Conservation (phyloP, 2,888 invertebrate genomes). For the Temnothorax ravouxi region DNA sequence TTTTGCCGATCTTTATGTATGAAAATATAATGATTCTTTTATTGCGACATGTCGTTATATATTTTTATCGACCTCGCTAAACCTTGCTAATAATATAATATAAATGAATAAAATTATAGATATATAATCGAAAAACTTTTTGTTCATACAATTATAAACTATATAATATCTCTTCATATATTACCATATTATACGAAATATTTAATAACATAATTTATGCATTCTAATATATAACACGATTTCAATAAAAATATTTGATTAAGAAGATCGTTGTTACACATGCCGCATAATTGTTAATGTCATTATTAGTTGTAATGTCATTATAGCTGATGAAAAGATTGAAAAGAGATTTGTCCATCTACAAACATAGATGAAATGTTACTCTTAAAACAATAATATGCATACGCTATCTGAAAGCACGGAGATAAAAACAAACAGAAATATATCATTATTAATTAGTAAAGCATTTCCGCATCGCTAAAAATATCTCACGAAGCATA, state of each 20-base stretch:
- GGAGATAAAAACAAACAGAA: slow-evolving; percentile 14
- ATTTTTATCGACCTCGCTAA: slow-evolving; percentile 16
- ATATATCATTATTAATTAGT: slow-evolving; percentile 3
- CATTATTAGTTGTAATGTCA: slow-evolving; percentile 24
- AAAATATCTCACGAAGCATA: slow-evolving; percentile 29
- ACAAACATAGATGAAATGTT: not conserved
- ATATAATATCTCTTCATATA: not conserved
- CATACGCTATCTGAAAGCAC: not conserved
- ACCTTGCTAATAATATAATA: slow-evolving; percentile 28
- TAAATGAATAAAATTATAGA: slow-evolving; percentile 41
- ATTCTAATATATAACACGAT: slow-evolving; percentile 16
- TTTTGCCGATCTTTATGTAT: slow-evolving; percentile 12
- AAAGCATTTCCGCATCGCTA: slow-evolving; percentile 18
- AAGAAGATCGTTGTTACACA: slow-evolving; percentile 24
- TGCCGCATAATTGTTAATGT: slow-evolving; percentile 25
- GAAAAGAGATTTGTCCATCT: slow-evolving; percentile 10
- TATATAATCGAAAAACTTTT: slow-evolving; percentile 15
- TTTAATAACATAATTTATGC: slow-evolving; percentile 40
- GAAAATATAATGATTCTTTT: slow-evolving; percentile 41
- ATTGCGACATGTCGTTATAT: slow-evolving; percentile 26
- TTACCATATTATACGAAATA: slow-evolving; percentile 13
- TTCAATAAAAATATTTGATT: slow-evolving; percentile 22
- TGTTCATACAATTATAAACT: slow-evolving; percentile 27
- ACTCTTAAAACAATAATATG: not conserved
- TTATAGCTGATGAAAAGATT: not conserved